Conservation (phyloP, 2,797 vertebrate genomes). For the Liasis olivaceus region DNA sequence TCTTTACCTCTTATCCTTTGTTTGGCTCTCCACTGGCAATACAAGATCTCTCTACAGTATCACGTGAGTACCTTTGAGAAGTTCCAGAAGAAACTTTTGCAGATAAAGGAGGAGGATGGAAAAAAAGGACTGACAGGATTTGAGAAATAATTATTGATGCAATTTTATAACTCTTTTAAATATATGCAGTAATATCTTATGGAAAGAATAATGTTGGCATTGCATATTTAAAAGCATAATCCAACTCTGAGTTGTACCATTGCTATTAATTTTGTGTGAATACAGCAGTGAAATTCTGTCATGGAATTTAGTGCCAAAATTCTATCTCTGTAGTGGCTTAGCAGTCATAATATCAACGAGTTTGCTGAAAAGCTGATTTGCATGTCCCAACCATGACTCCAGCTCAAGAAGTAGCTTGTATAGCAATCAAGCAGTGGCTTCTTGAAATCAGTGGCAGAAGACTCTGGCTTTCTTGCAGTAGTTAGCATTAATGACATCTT, state of each 20-base stretch:
- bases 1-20: no score
- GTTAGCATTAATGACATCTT: constrained; percentile 48
- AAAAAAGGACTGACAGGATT: not conserved
- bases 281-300: not conserved
- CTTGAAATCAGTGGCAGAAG: constrained; percentile 64
- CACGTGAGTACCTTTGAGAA: not conserved
- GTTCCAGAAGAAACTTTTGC: not conserved
- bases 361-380: constrained; percentile 38
- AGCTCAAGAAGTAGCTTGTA: constrained; percentile 59
- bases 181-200: not conserved
- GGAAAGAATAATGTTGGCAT: not conserved
- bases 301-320: constrained; percentile 7
- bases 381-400: constrained; percentile 50
- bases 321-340: constrained; percentile 16
- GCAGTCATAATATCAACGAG: constrained; percentile 45
- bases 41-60: not conserved
- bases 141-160: not conserved
- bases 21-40: not conserved
- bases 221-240: not conserved
- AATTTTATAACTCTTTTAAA: not conserved
- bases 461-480: constrained; percentile 40
- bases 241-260: not conserved
- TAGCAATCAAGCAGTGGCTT: constrained; percentile 60
- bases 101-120: not conserved
- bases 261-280: not conserved